Evolutionary conservation across 1,140 invertebrate species (phyloP), one percentile per base, ranked within the genome.

Genomic region (Leptonema lineaticorne): DNA sequence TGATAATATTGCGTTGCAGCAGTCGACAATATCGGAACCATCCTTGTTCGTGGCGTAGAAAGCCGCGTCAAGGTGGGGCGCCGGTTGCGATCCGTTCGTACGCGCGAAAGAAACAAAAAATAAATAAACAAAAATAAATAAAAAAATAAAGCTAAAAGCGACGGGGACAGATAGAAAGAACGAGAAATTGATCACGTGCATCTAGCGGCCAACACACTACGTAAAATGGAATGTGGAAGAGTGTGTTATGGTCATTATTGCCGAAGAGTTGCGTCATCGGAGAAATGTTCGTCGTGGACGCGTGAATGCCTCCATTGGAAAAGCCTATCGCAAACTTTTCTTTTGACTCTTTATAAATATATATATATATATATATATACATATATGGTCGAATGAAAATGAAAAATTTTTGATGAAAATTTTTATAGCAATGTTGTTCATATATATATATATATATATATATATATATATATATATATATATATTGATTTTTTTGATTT

Each of bases 191-290:
- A 64, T 64, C 33, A 64, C 62, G 62, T 64, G 62, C 26, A 20
- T 28, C n/a, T 33, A 33, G 29, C n/a, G 26, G 30, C 28, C 2
- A 18, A 5, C 30, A 41, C 37, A 3, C 3, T 24, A 11, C 3
- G 37, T 45, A 24, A 64, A 64, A 64, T 50, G 62, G 62, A 64
- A 64, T 64, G 62, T 64, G 62, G 62, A 64, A 64, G 62, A 64
- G 62, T 64, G 27, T 64, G 62, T 64, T 64, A 64, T 53, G 41
- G 62, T 50, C 62, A 64, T 50, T 48, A 64, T 62, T 45, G 59
- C 33, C 29, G 16, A 27, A n/a, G 16, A 45, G 50, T 64, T 50
- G 45, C 18, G 50, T 46, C 50, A 22, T 24, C 48, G 48, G 48
- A 53, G 48, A 53, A 53, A 53, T 27, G 48, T 20, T 6, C 20